Evolutionary conservation across 2,797 vertebrate species (phyloP), one percentile per base, ranked within the genome.

Genomic region (Syncerus caffer): DNA sequence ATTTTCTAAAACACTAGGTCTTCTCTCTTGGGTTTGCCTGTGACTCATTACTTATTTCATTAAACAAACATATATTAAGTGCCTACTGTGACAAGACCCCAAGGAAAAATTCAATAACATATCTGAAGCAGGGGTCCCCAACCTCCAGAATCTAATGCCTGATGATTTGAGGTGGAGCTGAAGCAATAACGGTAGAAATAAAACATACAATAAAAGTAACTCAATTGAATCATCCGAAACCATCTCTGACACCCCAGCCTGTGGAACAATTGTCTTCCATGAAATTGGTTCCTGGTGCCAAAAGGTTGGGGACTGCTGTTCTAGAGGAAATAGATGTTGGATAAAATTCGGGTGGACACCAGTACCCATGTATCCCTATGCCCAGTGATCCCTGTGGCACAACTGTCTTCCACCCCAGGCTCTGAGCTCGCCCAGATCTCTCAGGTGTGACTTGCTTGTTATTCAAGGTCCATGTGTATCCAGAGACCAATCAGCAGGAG

Each of bases 1-100:
- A 92, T 90, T 95, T 83, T 11, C 47, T 90, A 83, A 84, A 96
- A 94, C 15, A 31, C 50, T 34, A 86, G 62, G 62, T n/a, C 78
- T 74, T 79, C 85, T 80, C 62, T 97, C 78, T 51, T 90, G 45
- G 62, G 42, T 58, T 96, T 95, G 71, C 6, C 76, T 47, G 2
- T 87, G 82, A 95, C 64, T 92, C 7, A 9, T 67, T 93, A 67
- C 42, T 94, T 96, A 90, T 85, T 96, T 95, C 93, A 93, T 93
- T 95, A 90, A 93, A 96, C 53, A 93, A 95, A 85, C 31, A 51
- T n/a, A 16, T 67, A 91, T 64, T 80, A 95, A 88, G 74, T 76
- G 31, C 50, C 85, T 94, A 62, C 38, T 27, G 7, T 88, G 71
- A 90, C 45, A 79, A 92, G 74, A 64, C 45, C 17, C 74, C 25